Conservation (phyloP, 2,797 vertebrate genomes). For the Sebastes matsubarae region DNA sequence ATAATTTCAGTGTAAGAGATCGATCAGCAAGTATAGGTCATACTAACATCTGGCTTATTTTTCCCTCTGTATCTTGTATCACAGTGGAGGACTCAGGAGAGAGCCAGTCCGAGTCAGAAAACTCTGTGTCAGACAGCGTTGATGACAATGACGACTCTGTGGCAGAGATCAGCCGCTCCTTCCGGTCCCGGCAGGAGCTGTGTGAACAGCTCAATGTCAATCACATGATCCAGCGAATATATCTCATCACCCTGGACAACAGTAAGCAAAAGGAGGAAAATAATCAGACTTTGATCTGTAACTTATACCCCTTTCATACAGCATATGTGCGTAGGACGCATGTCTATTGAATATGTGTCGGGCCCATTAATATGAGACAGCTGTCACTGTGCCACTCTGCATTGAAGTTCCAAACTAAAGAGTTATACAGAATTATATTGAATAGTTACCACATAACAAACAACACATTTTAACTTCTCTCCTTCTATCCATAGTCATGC, state of each 20-base stretch:
- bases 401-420: neutral
- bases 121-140: slow-evolving; percentile 95
- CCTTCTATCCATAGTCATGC: neutral
- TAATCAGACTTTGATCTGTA: neutral
- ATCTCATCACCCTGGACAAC: slow-evolving; percentile 97
- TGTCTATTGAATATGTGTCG: neutral
- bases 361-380: neutral
- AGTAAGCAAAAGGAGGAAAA: slow-evolving; percentile 85
- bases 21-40: neutral
- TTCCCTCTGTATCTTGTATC: slow-evolving; percentile 11
- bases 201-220: slow-evolving; percentile 99
- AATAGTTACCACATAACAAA: neutral
- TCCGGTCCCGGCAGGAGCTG: slow-evolving; percentile 94
- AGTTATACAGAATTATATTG: neutral
- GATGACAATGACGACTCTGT: slow-evolving; percentile 97
- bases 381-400: neutral
- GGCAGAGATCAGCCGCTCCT: slow-evolving; percentile 96
- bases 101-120: slow-evolving; percentile 95
- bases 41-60: neutral
- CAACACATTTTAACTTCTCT: neutral
- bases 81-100: slow-evolving; percentile 87
- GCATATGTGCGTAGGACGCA: neutral
- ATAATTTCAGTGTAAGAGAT: neutral
- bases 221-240: slow-evolving; percentile 99
- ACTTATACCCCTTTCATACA: neutral